Evolutionary conservation across 2,113 vertebrate genomes (phyloP).

Genomic region (Epinephelus fuscoguttatus): DNA sequence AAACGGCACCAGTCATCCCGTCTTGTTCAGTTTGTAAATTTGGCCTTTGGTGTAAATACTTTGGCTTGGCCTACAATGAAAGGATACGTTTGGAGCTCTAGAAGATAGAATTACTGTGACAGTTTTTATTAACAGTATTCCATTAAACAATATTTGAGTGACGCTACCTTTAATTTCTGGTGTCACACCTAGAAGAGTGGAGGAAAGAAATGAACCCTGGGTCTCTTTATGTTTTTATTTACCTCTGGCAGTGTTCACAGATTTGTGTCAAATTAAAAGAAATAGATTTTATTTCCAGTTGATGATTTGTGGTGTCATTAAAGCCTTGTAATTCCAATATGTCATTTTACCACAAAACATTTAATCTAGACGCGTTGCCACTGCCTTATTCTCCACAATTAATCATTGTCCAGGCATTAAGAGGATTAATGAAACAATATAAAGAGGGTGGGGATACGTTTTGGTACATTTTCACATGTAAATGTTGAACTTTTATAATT

Average conservation of each 20-base stretch:
- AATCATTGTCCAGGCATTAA: constrained; percentile 66
- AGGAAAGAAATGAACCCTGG: not conserved
- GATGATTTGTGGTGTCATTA: constrained; percentile 48
- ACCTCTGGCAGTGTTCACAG: not conserved
- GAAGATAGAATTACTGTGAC: not conserved
- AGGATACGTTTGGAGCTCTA: not conserved
- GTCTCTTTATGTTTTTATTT: not conserved
- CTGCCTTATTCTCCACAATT: constrained; percentile 51
- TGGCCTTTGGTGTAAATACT: not conserved
- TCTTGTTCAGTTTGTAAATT: not conserved
- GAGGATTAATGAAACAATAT: constrained; percentile 74
- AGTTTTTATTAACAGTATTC: not conserved
- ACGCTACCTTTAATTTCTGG: not conserved
- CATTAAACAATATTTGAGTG: not conserved
- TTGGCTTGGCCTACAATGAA: not conserved
- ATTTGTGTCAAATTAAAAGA: not conserved
- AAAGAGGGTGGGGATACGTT: constrained; percentile 20
- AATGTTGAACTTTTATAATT: constrained; percentile 35
- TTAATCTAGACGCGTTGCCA: constrained; percentile 63
- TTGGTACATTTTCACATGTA: constrained; percentile 18
- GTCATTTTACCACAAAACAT: constrained; percentile 55
- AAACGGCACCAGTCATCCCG: not conserved
- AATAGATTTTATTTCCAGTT: not conserved
- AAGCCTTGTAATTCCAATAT: constrained; percentile 60
- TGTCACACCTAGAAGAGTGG: not conserved